Evolutionary conservation across 2,888 invertebrate species (phyloP).

Genomic region (Drosophila cyrtoloma): DNA sequence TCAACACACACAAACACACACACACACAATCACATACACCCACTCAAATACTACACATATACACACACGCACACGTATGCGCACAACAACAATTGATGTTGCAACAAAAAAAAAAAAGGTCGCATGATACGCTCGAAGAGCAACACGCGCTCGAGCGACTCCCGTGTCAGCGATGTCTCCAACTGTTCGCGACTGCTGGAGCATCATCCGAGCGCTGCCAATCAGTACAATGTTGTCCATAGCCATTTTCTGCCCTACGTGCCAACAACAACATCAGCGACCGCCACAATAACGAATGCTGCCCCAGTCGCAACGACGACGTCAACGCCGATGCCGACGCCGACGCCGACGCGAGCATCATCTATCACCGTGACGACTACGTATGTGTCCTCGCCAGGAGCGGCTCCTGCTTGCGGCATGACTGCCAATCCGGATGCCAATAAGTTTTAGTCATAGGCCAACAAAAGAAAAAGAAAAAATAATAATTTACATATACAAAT

Average conservation of each 20-base stretch:
- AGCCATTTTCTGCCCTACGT: slow-evolving; percentile 77
- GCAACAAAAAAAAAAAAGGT: slow-evolving; percentile 69
- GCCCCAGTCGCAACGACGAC: slow-evolving; percentile 52
- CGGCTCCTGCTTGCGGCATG: slow-evolving; percentile 76
- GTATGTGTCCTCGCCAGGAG: slow-evolving; percentile 72
- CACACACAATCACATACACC: slow-evolving; percentile 13
- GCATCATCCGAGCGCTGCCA: slow-evolving; percentile 82
- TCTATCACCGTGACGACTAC: slow-evolving; percentile 64
- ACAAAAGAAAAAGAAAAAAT: background rate
- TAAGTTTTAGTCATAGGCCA: slow-evolving; percentile 80
- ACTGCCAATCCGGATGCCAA: slow-evolving; percentile 69
- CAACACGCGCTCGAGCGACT: slow-evolving; percentile 85
- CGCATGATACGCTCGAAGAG: slow-evolving; percentile 85
- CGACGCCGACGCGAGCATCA: slow-evolving; percentile 46
- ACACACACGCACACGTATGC: slow-evolving; percentile 1
- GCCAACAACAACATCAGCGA: slow-evolving; percentile 70
- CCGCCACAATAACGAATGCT: slow-evolving; percentile 42
- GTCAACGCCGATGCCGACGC: slow-evolving; percentile 14
- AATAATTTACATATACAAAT: slow-evolving; percentile 12
- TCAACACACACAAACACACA: background rate
- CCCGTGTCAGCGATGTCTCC: slow-evolving; percentile 84
- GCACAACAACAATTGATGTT: slow-evolving; percentile 23
- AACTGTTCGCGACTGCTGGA: slow-evolving; percentile 84
- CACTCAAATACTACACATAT: background rate
- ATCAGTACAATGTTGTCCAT: slow-evolving; percentile 74